Evolutionary conservation across 92 coral and sea anemone species (phyloP).

Genomic region (Palythoa grandiflora): DNA sequence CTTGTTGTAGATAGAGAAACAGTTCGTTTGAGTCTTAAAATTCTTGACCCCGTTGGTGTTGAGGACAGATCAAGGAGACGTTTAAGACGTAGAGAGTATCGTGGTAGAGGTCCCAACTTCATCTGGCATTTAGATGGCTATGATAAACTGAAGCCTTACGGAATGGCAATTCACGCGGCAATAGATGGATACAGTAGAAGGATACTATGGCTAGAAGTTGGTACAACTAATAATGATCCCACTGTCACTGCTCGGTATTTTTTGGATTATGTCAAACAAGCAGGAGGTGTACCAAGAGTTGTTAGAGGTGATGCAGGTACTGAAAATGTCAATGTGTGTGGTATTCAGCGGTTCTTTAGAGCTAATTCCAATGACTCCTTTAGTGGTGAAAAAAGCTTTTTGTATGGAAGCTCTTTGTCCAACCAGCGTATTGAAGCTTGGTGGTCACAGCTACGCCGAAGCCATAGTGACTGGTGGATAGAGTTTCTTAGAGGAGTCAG

Average conservation of each 20-base stretch:
- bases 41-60: constrained; percentile 18
- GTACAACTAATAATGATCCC: constrained; percentile 69
- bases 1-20: constrained; percentile 5
- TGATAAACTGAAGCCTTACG: constrained; percentile 58
- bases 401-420: constrained; percentile 60
- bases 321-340: constrained; percentile 70
- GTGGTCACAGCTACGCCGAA: constrained; percentile 59
- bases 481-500: constrained; percentile 55
- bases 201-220: constrained; percentile 73
- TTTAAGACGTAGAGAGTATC: background rate
- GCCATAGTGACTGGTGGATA: constrained; percentile 68
- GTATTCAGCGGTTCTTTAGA: constrained; percentile 75
- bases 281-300: constrained; percentile 65
- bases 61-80: constrained; percentile 4
- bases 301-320: constrained; percentile 74
- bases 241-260: constrained; percentile 67
- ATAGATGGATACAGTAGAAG: constrained; percentile 66
- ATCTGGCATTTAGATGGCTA: constrained; percentile 70
- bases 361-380: too few species aligned
- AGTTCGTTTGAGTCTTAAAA: constrained; percentile 13
- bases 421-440: constrained; percentile 67
- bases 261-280: constrained; percentile 60
- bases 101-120: constrained; percentile 58
- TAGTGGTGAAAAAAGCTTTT: constrained; percentile 55
- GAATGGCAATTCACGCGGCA: constrained; percentile 57